A percentile compares a stretch with the other conserved stretches of the same genome.
These are phyloP conservation scores for Drosophila kikkawai DNA, from an alignment of 1,140 invertebrate genomes.

Conservation along the genomic window DNA sequence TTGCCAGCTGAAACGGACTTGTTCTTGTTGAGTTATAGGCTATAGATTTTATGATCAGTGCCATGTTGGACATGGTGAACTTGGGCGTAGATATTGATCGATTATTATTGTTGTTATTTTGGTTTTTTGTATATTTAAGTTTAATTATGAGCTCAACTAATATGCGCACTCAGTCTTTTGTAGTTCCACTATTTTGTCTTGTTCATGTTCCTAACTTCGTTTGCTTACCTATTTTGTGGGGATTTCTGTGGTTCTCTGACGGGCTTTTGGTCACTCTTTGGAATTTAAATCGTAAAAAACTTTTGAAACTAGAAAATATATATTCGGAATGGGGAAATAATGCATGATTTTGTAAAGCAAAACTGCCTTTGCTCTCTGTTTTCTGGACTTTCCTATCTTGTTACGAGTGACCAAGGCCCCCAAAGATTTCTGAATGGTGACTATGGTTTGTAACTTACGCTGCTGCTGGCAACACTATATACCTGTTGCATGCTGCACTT, in stretches of 20 bases:
- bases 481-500: slow-evolving; percentile 48
- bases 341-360: no score
- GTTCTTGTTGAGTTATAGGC: slow-evolving; percentile 63
- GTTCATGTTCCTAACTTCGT: slow-evolving; percentile 61
- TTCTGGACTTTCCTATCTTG: no score
- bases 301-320: neutral
- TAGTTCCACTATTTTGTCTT: slow-evolving; percentile 83
- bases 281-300: neutral
- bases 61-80: slow-evolving; percentile 69
- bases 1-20: slow-evolving; percentile 82
- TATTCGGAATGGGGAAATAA: neutral
- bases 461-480: slow-evolving; percentile 68
- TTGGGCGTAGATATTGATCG: slow-evolving; percentile 37
- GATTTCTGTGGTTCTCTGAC: neutral
- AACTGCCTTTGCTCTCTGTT: neutral
- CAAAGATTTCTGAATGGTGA: neutral
- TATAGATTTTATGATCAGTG: slow-evolving; percentile 39
- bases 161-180: slow-evolving; percentile 84
- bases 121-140: slow-evolving; percentile 66
- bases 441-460: slow-evolving; percentile 71
- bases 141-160: slow-evolving; percentile 84
- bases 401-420: slow-evolving; percentile 2
- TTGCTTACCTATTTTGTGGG: slow-evolving; percentile 55
- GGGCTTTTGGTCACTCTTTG: slow-evolving; percentile 3
- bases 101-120: slow-evolving; percentile 36